A percentile compares a stretch with the other conserved stretches of the same genome.
Conservation (phyloP, 2,797 vertebrate genomes). For the Aratinga solstitialis region DNA sequence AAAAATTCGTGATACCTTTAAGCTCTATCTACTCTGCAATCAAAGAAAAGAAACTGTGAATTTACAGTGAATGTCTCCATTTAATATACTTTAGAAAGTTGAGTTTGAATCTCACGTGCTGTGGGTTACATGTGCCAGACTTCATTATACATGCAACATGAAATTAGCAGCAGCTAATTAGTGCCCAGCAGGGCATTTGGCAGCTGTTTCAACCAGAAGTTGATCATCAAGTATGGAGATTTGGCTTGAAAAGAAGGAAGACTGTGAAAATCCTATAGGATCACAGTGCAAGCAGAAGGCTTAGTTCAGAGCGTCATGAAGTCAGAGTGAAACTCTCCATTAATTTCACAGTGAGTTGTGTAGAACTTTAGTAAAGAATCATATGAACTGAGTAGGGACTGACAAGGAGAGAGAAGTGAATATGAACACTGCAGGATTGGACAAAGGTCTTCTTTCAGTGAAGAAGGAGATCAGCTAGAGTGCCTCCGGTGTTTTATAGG, state of each 20-base stretch:
- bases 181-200: neutral
- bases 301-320: neutral
- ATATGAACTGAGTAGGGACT: neutral
- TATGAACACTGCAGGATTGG: neutral
- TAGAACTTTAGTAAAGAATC: neutral
- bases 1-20: neutral
- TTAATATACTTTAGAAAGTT: neutral
- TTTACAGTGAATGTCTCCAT: neutral
- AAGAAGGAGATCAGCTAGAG: neutral
- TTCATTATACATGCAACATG: neutral
- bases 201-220: slow-evolving; percentile 15
- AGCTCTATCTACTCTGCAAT: neutral
- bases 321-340: neutral
- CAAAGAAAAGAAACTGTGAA: neutral
- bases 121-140: neutral
- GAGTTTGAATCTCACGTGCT: neutral
- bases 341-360: neutral
- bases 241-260: neutral
- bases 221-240: neutral
- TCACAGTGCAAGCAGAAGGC: neutral
- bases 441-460: neutral
- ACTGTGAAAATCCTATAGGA: neutral
- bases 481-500: neutral
- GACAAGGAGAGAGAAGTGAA: neutral
- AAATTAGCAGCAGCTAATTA: slow-evolving; percentile 13